A percentile compares a stretch with the other conserved stretches of the same genome.
These are phyloP conservation scores for Coregonus suidteri DNA, from an alignment of 2,797 vertebrate genomes.

Conservation along the genomic window DNA sequence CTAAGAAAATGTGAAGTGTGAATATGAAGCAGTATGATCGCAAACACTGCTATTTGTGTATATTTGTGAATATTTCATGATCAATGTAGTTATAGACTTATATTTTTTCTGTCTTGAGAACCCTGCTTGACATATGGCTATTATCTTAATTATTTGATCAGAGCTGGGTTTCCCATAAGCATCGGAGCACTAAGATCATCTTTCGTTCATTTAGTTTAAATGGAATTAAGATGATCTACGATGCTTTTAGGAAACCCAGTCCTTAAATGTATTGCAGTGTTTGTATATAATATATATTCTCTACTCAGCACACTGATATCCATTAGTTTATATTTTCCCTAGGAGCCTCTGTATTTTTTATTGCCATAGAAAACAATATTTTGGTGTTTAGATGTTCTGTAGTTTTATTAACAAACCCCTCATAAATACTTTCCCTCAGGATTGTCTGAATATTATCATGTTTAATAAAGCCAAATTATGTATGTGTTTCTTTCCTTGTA, in stretches of 20 bases:
- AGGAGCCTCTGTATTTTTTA: constrained; percentile 38
- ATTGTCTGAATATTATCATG: constrained; percentile 55
- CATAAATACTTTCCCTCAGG: constrained; percentile 32
- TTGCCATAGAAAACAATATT: constrained; percentile 41
- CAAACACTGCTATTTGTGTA: constrained; percentile 34
- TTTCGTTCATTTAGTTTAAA: no score
- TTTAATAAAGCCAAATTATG: constrained; percentile 62
- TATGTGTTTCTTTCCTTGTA: constrained; percentile 26
- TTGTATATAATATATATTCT: constrained; percentile 34
- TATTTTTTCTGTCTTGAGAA: constrained; percentile 24
- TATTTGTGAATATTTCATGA: constrained; percentile 38
- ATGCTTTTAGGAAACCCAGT: no score
- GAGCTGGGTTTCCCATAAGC: no score
- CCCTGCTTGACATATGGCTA: constrained; percentile 39
- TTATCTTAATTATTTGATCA: constrained; percentile 26
- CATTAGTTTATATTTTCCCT: constrained; percentile 26
- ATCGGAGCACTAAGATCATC: no score
- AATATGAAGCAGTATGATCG: constrained; percentile 33
- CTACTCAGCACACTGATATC: constrained; percentile 35
- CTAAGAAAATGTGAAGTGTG: constrained; percentile 42
- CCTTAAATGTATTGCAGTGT: constrained; percentile 38
- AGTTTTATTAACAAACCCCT: constrained; percentile 41
- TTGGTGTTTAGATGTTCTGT: constrained; percentile 46
- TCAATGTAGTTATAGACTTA: neutral
- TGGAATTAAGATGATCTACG: no score